Conservation (phyloP, 2,888 invertebrate genomes). For the Glomeris marginata region DNA sequence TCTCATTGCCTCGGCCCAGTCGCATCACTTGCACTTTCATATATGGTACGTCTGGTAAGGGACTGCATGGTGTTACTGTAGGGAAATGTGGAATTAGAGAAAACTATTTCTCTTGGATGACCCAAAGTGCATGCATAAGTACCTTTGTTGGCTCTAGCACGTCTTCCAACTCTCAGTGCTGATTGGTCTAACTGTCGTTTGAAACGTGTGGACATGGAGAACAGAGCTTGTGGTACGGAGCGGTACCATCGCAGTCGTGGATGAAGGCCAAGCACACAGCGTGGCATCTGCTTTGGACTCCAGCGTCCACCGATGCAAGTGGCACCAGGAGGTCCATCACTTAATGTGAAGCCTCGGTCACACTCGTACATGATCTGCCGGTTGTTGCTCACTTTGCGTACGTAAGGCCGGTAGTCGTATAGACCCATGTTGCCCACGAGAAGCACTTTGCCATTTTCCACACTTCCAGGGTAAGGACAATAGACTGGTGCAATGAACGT, state of each 20-base stretch:
- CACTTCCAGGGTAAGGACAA: constrained; percentile 82
- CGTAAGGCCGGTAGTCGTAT: constrained; percentile 88
- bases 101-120: no score
- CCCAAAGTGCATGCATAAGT: background rate
- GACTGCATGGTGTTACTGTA: constrained; percentile 43
- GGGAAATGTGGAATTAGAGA: background rate
- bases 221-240: background rate
- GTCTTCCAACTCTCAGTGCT: background rate
- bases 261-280: constrained; percentile 70
- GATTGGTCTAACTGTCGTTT: background rate
- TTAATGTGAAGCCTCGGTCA: constrained; percentile 72
- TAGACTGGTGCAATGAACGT: constrained; percentile 42
- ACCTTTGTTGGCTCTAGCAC: constrained; percentile 10
- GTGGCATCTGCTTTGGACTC: constrained; percentile 73
- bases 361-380: constrained; percentile 95
- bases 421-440: constrained; percentile 90
- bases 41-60: constrained; percentile 46
- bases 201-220: no score
- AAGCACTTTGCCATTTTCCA: constrained; percentile 75
- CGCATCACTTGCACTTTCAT: constrained; percentile 54
- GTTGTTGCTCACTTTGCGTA: constrained; percentile 69
- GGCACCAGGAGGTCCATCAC: constrained; percentile 78
- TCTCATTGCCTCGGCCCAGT: constrained; percentile 20
- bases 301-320: constrained; percentile 89
- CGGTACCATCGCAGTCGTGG: constrained; percentile 71